Base-by-base conservation (phyloP, 2,888 invertebrate species). In the Lydus trimaculatus region DNA sequence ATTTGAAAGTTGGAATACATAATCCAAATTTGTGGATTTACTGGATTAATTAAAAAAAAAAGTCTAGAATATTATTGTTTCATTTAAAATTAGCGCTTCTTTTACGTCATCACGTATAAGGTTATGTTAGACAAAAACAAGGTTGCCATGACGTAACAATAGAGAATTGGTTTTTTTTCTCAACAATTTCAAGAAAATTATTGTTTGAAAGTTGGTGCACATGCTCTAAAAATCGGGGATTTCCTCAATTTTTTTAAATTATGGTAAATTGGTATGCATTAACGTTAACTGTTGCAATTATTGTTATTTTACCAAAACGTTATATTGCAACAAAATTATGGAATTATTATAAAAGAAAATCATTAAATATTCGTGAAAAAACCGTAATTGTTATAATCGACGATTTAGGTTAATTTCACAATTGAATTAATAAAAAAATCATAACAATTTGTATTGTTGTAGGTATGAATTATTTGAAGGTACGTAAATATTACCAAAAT, bases 401-500 rank as follows among this genome's bases (percentile, higher is more conserved):
- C 23, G 36, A 60, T 33, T 64, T 66, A 20, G 66, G 66, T 48
- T 17, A 0, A 28, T 28, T 28, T 33, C 8, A 33, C 0, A 15
- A 36, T 36, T 39, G 20, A 23, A 15, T 7, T 25, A 61, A 61
- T 33, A 23, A 2, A 6, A 25, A 31, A 64, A 58, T n/a, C 58
- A n/a, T 65, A 61, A 63, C 7, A 36, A 56, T 28, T 7, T 25
- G 8, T 9, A 15, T 17, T n/a, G 15, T 63, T 72, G n/a, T 61
- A 72, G 72, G 72, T 3, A 33, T 72, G 59, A 72, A 72, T 43
- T 72, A 62, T 58, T 70, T 71, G 63, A 72, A 72, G 62, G 72
- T 69, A 17, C 61, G 64, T 33, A 39, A 58, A 17, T 58, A 67
- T 25, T 65, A 64, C 8, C 52, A 62, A 66, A 63, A 66, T 33